phyloP scores from a whole-genome alignment of 2,888 invertebrate species.

The Caenorhabditis wallacei region DNA sequence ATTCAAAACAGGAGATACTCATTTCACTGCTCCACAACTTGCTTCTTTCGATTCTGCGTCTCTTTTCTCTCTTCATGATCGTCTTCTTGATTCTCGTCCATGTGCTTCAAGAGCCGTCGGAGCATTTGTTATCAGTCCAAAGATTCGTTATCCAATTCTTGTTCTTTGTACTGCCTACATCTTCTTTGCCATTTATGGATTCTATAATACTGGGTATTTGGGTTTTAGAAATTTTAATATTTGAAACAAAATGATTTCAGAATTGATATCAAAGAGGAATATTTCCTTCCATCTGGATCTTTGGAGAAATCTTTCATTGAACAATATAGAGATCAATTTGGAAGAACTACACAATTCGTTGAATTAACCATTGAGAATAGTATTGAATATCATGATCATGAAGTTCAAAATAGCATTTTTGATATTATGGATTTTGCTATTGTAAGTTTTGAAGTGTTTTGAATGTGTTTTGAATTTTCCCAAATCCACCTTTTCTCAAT shows the following conservation, averaged over 20 bases:
- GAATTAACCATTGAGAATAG: constrained; percentile 67
- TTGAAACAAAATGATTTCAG: constrained; percentile 12
- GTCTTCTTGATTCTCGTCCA: constrained; percentile 78
- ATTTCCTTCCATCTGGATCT: constrained; percentile 73
- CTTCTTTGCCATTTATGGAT: constrained; percentile 77
- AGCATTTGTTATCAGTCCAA: constrained; percentile 63
- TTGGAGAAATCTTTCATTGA: constrained; percentile 69
- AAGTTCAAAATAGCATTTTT: constrained; percentile 59
- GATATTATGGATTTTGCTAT: constrained; percentile 69
- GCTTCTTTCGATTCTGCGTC: constrained; percentile 69
- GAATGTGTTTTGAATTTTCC: neutral
- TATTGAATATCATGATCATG: constrained; percentile 70
- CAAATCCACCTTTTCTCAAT: neutral
- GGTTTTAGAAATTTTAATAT: neutral
- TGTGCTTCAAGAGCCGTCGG: constrained; percentile 74
- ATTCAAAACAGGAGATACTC: constrained; percentile 79
- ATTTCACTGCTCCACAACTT: constrained; percentile 78
- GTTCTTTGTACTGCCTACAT: constrained; percentile 76
- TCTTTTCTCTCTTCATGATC: constrained; percentile 77
- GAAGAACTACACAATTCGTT: constrained; percentile 68
- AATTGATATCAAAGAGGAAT: constrained; percentile 73
- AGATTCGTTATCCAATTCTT: constrained; percentile 70
- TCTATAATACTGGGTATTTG: constrained; percentile 65
- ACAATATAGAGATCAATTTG: constrained; percentile 72
- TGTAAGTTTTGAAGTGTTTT: constrained; percentile 37